Evolutionary conservation across 1,140 invertebrate genomes (phyloP), one percentile per base, ranked within the genome.

Genomic region (Brachionus sp.): DNA sequence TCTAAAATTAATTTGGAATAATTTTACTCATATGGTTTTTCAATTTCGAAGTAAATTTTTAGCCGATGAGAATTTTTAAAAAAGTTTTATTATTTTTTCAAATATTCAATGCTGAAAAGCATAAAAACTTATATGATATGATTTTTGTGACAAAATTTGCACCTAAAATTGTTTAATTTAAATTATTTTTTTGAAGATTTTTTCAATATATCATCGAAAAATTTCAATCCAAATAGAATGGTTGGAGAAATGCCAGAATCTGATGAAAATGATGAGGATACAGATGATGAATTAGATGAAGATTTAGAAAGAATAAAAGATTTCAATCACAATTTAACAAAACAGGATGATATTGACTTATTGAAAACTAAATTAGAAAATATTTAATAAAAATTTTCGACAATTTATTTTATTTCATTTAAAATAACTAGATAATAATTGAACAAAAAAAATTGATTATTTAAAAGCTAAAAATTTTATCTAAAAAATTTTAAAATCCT

Each of bases 141-240:
- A n/a, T n/a, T n/a, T n/a, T n/a, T n/a, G n/a, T n/a, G n/a, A n/a
- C n/a, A n/a, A n/a, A n/a, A 25, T 70, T 70, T 42, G 5, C 13
- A 70, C 37, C 4, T 13, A 7, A 73, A 73, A 19, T 23, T 33
- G 23, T 4, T 9, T 19, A 10, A 12, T 25, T 57, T 44, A 62
- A 23, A 35, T 29, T 39, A 16, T 35, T 62, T 16, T 42, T 35
- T 44, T 10, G 35, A 39, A 80, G 77, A 57, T 37, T 66, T 66
- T 62, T 66, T 62, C 50, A n/a, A 80, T 13, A 29, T 75, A 33
- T 23, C n/a, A 7, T 80, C 77, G 33, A 23, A 57, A 80, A 42
- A 37, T 57, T 66, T 44, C 4, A 66, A 80, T 50, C 77, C 77
- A 13, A 80, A 62, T 39, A 57, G 77, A 66, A 66, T 25, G 25